Conservation (phyloP, 2,888 invertebrate genomes). For the Rambutsinella grinnellia region DNA sequence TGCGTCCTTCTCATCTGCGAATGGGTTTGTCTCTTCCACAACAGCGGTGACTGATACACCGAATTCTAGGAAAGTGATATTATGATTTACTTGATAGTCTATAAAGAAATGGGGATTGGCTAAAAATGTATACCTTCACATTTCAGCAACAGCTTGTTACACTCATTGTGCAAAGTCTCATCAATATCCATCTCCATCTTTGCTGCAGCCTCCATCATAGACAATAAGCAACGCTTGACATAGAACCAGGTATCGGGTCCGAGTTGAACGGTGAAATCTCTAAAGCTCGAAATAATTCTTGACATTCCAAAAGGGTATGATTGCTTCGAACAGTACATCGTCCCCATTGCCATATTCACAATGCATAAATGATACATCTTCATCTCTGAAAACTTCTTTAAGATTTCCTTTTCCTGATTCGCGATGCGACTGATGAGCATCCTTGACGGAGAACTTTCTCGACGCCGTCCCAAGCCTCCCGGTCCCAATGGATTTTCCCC, state of each 20-base stretch:
- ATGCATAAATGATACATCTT: constrained; percentile 97
- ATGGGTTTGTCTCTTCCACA: constrained; percentile 37
- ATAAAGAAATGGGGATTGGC: not conserved
- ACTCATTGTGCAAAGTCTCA: constrained; percentile 88
- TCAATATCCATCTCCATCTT: constrained; percentile 90
- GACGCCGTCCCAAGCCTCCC: constrained; percentile 94
- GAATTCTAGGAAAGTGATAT: constrained; percentile 14
- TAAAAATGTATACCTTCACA: constrained; percentile 78
- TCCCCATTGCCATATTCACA: constrained; percentile 98
- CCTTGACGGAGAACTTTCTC: constrained; percentile 97
- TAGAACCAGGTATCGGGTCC: constrained; percentile 98
- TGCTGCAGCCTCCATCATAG: constrained; percentile 88
- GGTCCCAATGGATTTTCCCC: constrained; percentile 98
- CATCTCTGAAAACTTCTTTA: constrained; percentile 91
- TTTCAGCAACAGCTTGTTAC: constrained; percentile 88
- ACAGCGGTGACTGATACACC: constrained; percentile 41
- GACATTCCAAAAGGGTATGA: constrained; percentile 99
- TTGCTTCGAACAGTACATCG: constrained; percentile 97
- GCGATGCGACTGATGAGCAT: constrained; percentile 98
- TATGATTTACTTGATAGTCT: not conserved
- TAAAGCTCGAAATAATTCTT: constrained; percentile 94
- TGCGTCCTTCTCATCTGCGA: not conserved
- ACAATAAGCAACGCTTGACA: constrained; percentile 93
- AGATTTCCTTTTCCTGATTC: constrained; percentile 94
- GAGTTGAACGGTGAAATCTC: constrained; percentile 92